Evolutionary conservation across 2,888 invertebrate genomes (phyloP), one percentile per base, ranked within the genome.

Genomic region (Ennomos erosarius): DNA sequence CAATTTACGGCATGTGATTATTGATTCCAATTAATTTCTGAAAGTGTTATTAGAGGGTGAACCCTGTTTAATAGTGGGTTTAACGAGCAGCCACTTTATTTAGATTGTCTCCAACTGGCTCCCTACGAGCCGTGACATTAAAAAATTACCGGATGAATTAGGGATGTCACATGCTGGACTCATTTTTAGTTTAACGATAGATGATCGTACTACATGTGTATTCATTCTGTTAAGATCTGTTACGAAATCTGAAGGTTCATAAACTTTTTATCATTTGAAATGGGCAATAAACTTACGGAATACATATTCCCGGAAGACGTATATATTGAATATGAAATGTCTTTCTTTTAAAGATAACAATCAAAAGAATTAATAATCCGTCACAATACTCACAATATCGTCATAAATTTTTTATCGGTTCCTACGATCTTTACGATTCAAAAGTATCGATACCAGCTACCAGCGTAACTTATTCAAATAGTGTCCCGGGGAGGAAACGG

Each of bases 401-500:
- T 45, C 46, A 51, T 48, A 60, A 51, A 59, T 8, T 33, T 53
- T 58, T 53, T 58, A 58, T 70, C 65, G 63, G 57, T 37, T 64
- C 51, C 39, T 33, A 62, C 53, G 45, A 69, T 65, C 48, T 67
- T 60, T 70, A 67, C 59, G 69, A 68, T 68, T 73, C 63, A 67
- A 69, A 72, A 69, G 71, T 74, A 78, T 75, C 72, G 72, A 71
- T 55, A 47, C 33, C 26, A 16, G 16, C 16, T 55, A 47, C 33
- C 33, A 26, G 26, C 64, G 74, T 82, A 78, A 79, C 68, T 75
- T 84, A 90, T 88, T 90, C 90, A 78, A 79, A 71, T 73, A 72
- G 79, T 78, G 87, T 87, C 81, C 71, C 77, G 64, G 73, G 73
- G 80, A 90, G 90, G 90, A 90, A 88, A 79, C 82, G 76, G 66